A percentile compares a stretch with the other conserved stretches of the same genome.
Evolutionary conservation across 2,888 invertebrate species (phyloP).

Genomic region (Melikaiella ostensackeni): DNA sequence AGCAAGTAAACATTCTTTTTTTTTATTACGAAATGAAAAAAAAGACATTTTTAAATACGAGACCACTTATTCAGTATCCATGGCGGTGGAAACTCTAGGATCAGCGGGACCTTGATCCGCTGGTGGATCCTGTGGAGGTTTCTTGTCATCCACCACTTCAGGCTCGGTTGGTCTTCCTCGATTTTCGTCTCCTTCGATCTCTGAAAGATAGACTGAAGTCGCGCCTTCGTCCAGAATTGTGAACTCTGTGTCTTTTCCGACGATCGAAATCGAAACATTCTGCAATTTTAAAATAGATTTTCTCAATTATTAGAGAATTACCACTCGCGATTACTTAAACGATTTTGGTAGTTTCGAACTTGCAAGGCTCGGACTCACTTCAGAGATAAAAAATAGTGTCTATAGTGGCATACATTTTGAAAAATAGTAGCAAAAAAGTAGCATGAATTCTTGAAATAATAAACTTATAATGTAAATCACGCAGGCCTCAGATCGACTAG

Average conservation of each 20-base stretch:
- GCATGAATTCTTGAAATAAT: no score
- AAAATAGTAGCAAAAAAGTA: no score
- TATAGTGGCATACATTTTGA: no score
- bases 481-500: no score
- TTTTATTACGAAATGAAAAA: slow-evolving; percentile 48
- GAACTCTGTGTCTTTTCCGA: slow-evolving; percentile 90
- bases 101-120: slow-evolving; percentile 76
- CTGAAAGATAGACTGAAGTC: slow-evolving; percentile 80
- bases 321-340: no score
- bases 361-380: background rate
- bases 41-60: slow-evolving; percentile 39
- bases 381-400: no score
- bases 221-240: slow-evolving; percentile 89
- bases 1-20: background rate
- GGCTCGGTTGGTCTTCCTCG: slow-evolving; percentile 70
- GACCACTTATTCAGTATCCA: slow-evolving; percentile 72
- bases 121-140: slow-evolving; percentile 74
- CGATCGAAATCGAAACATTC: slow-evolving; percentile 96
- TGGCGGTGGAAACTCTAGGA: slow-evolving; percentile 78
- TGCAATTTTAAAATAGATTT: slow-evolving; percentile 70
- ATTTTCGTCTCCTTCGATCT: slow-evolving; percentile 81
- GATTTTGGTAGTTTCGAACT: no score
- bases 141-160: slow-evolving; percentile 68
- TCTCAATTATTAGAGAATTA: background rate
- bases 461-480: no score